Conservation (phyloP, 37 sponge, comb jelly and placozoan species). For the Geodia barretti region DNA sequence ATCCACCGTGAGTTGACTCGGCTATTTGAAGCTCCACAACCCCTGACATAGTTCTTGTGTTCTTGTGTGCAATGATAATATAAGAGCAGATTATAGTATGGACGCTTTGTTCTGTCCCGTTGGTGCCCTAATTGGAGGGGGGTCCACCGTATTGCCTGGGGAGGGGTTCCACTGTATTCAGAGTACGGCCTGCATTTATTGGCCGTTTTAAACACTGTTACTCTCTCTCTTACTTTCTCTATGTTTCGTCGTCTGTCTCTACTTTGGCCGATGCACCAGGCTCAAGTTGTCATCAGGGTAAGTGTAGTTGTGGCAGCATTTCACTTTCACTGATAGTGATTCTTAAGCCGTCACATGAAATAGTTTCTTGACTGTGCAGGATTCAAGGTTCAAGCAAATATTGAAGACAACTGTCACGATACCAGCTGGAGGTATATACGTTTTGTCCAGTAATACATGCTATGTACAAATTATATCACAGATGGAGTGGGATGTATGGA, state of each 20-base stretch:
- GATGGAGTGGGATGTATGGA: constrained; percentile 35
- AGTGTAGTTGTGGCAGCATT: constrained; percentile 1
- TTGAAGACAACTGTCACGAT: constrained; percentile 12
- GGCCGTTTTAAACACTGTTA: no score
- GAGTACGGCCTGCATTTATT: no score
- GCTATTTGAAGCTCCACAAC: neutral
- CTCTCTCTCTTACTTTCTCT: no score
- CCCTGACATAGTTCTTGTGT: no score
- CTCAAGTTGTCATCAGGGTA: constrained; percentile 19
- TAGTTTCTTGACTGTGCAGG: constrained; percentile 1
- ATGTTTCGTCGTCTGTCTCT: no score
- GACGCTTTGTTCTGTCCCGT: no score
- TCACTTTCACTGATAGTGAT: neutral
- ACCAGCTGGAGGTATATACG: constrained; percentile 30
- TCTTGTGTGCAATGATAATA: no score
- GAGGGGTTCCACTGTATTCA: no score
- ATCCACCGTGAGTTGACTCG: constrained; percentile 22
- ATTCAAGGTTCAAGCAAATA: constrained; percentile 29
- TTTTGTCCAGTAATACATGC: neutral
- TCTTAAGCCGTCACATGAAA: neutral
- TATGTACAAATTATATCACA: neutral
- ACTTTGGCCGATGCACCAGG: no score
- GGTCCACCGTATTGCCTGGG: no score
- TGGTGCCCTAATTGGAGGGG: no score
- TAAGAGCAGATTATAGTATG: no score